phyloP scores from a whole-genome alignment of 2,888 invertebrate genomes.

The Opisthograptis luteolata region DNA sequence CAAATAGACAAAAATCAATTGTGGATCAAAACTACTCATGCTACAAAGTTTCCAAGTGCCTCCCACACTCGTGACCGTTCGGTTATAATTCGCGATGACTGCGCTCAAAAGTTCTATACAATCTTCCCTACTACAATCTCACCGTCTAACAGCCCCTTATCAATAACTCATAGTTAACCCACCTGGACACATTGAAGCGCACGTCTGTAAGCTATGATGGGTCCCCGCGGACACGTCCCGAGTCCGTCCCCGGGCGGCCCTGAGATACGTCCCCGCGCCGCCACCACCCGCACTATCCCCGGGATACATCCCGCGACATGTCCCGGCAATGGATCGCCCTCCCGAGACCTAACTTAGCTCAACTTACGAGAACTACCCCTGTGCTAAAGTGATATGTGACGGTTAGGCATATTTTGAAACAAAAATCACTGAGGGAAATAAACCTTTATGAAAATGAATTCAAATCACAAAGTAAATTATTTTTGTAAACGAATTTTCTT shows the following conservation, averaged over 20 bases:
- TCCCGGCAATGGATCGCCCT: conserved; percentile 12
- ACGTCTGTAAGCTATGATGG: background rate
- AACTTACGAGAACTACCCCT: background rate
- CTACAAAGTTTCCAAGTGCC: too few relatives aligned
- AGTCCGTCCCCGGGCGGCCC: background rate
- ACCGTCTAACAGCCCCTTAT: background rate
- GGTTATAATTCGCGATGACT: too few relatives aligned
- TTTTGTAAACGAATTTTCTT: too few relatives aligned
- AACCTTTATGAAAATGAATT: too few relatives aligned
- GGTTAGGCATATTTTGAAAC: too few relatives aligned
- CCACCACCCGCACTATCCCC: background rate
- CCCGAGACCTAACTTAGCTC: conserved; percentile 7
- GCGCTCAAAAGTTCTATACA: too few relatives aligned
- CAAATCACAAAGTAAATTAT: too few relatives aligned
- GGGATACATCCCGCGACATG: background rate
- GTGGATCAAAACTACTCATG: too few relatives aligned
- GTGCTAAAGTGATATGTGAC: too few relatives aligned
- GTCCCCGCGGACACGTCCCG: background rate
- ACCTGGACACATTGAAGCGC: background rate
- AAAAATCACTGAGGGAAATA: too few relatives aligned
- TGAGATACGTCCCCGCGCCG: background rate
- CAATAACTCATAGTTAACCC: background rate
- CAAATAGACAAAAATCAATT: too few relatives aligned
- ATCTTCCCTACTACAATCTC: background rate
- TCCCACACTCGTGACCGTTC: too few relatives aligned